Conservation (phyloP, 2,797 vertebrate species). For the Microctenopoma steveboyesi region DNA sequence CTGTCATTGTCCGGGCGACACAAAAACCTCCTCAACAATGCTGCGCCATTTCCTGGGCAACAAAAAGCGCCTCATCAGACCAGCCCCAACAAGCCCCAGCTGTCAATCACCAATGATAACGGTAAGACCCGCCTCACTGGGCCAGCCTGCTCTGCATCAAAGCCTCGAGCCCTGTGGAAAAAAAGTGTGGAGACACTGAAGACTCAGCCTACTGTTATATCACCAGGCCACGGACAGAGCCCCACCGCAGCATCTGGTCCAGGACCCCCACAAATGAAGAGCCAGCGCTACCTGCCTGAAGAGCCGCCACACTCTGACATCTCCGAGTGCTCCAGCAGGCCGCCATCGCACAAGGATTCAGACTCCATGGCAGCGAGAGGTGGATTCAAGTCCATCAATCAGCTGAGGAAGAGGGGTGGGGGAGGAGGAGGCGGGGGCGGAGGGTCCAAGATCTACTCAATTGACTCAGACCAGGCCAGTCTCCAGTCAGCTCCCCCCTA, state of each 20-base stretch:
- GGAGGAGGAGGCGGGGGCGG: constrained; percentile 83
- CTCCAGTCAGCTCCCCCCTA: constrained; percentile 87
- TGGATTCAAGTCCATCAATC: constrained; percentile 78
- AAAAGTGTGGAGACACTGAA: constrained; percentile 96
- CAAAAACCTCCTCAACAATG: constrained; percentile 97
- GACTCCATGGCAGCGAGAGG: constrained; percentile 83
- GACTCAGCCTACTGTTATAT: constrained; percentile 77
- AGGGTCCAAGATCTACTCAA: constrained; percentile 92
- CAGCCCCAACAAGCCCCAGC: constrained; percentile 92
- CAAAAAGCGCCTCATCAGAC: constrained; percentile 83
- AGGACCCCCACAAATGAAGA: constrained; percentile 87
- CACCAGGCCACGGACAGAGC: constrained; percentile 74
- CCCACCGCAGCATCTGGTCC: constrained; percentile 80
- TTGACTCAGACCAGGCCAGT: constrained; percentile 91
- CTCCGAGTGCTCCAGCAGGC: constrained; percentile 91
- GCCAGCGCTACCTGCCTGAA: constrained; percentile 93
- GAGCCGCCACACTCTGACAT: constrained; percentile 92
- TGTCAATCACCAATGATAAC: constrained; percentile 88
- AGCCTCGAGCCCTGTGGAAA: constrained; percentile 94
- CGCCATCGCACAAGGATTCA: constrained; percentile 87
- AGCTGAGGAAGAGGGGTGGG: constrained; percentile 91
- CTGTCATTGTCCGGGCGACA: constrained; percentile 86
- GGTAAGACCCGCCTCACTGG: constrained; percentile 78
- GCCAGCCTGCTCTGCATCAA: constrained; percentile 78
- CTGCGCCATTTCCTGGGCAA: constrained; percentile 85